Conservation (phyloP, 2,797 vertebrate genomes). For the Enteromius trimaculatus region DNA sequence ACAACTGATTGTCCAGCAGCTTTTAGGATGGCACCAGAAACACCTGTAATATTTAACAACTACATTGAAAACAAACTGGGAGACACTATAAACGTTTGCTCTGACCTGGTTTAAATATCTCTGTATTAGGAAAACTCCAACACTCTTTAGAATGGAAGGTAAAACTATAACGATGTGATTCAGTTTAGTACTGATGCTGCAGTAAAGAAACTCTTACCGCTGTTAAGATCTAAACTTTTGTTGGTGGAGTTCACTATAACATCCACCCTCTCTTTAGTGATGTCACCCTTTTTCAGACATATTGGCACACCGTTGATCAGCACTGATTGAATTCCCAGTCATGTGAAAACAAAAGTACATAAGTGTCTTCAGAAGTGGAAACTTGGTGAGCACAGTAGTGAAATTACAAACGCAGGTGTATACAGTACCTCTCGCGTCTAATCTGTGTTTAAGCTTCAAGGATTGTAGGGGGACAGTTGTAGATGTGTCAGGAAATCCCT, state of each 20-base stretch:
- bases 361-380: neutral
- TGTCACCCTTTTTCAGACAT: constrained; percentile 66
- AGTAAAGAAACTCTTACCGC: constrained; percentile 55
- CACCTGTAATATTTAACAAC: constrained; percentile 58
- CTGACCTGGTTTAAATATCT: neutral
- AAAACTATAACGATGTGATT: neutral
- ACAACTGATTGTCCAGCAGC: constrained; percentile 65
- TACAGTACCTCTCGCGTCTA: constrained; percentile 44
- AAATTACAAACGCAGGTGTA: neutral
- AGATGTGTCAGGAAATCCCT: constrained; percentile 39
- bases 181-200: neutral
- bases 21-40: constrained; percentile 68
- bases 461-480: neutral
- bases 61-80: neutral
- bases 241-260: constrained; percentile 70
- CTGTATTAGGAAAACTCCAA: neutral
- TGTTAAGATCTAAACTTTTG: constrained; percentile 58
- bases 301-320: constrained; percentile 57
- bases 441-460: neutral
- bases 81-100: neutral
- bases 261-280: constrained; percentile 67
- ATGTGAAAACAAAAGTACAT: neutral
- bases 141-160: neutral
- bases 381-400: neutral
- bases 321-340: constrained; percentile 40